Conservation (phyloP, 2,888 invertebrate genomes). For the Hydroisotoma schaefferi region DNA sequence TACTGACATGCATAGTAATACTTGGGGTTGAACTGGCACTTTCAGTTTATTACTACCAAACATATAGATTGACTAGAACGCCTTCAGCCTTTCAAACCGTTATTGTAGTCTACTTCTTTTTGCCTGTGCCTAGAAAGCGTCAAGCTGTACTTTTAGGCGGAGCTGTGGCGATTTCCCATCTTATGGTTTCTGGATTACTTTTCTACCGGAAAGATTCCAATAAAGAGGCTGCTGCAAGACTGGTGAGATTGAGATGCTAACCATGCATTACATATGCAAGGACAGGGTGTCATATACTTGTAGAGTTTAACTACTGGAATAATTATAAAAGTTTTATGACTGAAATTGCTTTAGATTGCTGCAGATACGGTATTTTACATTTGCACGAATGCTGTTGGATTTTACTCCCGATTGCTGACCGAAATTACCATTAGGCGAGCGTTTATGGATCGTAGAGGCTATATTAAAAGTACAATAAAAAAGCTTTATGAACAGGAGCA, state of each 20-base stretch:
- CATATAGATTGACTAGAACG: slow-evolving; percentile 34
- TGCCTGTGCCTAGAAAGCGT: slow-evolving; percentile 72
- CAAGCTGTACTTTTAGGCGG: slow-evolving; percentile 67
- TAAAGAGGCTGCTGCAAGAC: background rate
- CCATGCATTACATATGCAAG: too few relatives aligned
- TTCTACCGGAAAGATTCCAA: too few relatives aligned
- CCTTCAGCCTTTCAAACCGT: slow-evolving; percentile 56
- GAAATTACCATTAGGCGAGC: slow-evolving; percentile 82
- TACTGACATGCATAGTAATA: slow-evolving; percentile 46
- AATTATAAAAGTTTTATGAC: too few relatives aligned
- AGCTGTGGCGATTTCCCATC: slow-evolving; percentile 65
- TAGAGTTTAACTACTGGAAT: too few relatives aligned
- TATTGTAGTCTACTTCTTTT: slow-evolving; percentile 76
- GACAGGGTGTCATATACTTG: too few relatives aligned
- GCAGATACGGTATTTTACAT: slow-evolving; percentile 69
- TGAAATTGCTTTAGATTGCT: slow-evolving; percentile 55
- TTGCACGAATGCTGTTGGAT: slow-evolving; percentile 75
- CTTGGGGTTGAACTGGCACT: slow-evolving; percentile 43
- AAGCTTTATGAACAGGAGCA: slow-evolving; percentile 79
- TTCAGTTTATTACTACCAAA: slow-evolving; percentile 39
- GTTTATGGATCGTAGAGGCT: slow-evolving; percentile 80
- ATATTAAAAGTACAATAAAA: slow-evolving; percentile 77
- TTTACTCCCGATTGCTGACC: slow-evolving; percentile 83
- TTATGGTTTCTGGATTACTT: slow-evolving; percentile 56
- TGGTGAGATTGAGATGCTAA: too few relatives aligned